Evolutionary conservation across 2,113 vertebrate species (phyloP).

Genomic region (Pleuronectes platessa): DNA sequence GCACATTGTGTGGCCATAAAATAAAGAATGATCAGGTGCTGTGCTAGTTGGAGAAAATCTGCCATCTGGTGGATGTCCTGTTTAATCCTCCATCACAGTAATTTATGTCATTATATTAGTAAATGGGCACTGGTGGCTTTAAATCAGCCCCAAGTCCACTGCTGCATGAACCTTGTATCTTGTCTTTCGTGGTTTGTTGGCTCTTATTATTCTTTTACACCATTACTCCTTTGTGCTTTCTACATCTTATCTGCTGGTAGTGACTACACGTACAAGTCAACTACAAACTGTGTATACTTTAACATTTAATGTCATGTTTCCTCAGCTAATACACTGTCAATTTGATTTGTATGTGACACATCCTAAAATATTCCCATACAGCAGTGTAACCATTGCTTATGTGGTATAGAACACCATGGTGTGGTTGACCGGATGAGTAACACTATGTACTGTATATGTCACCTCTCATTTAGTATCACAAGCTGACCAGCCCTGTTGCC

Average conservation of each 20-base stretch:
- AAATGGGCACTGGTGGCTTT: neutral
- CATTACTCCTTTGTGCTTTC: neutral
- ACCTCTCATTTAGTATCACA: neutral
- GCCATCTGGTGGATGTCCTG: neutral
- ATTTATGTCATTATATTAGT: neutral
- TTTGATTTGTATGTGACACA: too few relatives aligned
- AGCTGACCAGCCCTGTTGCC: neutral
- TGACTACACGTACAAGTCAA: too few relatives aligned
- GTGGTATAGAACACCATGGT: neutral
- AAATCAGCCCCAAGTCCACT: neutral
- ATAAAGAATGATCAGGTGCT: neutral
- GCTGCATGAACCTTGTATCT: too few relatives aligned
- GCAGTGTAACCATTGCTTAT: neutral
- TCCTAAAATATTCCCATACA: too few relatives aligned
- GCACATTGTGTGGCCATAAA: neutral
- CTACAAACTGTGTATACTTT: too few relatives aligned
- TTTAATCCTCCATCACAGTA: neutral
- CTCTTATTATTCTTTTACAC: neutral
- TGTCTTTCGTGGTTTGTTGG: neutral
- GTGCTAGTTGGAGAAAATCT: neutral
- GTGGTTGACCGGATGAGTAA: neutral
- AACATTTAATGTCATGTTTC: too few relatives aligned
- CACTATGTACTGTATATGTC: neutral
- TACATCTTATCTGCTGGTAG: too few relatives aligned
- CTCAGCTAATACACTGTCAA: too few relatives aligned